phyloP scores from a whole-genome alignment of 2,113 vertebrate species.

The Ursus arctos region DNA sequence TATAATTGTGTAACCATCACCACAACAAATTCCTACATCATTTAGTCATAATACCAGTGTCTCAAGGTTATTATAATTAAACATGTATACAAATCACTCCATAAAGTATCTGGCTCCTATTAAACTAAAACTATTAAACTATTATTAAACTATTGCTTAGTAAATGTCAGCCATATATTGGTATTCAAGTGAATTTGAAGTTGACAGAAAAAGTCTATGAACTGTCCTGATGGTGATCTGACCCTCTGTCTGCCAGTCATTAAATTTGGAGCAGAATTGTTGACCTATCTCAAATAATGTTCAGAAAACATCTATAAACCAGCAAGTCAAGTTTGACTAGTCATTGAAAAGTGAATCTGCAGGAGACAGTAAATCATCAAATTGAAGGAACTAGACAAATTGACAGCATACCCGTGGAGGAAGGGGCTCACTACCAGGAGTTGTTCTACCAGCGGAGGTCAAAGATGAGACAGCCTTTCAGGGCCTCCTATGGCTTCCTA shows the following conservation, averaged over 20 bases:
- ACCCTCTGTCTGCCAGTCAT: not conserved
- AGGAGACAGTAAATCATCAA: not conserved
- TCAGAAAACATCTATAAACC: conserved; percentile 21
- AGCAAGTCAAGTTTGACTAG: not conserved
- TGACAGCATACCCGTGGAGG: not conserved
- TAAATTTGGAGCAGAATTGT: not conserved
- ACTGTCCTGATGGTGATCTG: not conserved
- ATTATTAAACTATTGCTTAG: not conserved
- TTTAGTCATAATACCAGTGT: not conserved
- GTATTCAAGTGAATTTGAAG: conserved; percentile 18
- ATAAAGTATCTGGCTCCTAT: not conserved
- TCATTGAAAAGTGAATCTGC: not conserved
- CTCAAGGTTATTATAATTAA: conserved; percentile 23
- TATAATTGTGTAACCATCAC: not conserved
- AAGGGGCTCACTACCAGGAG: not conserved
- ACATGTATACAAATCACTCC: not conserved
- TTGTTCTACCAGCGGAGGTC: not conserved
- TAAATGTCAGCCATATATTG: not conserved
- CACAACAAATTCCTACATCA: not conserved
- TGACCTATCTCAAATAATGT: not conserved
- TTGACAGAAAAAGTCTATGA: not conserved
- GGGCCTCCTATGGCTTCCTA: not conserved
- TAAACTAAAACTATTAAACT: not conserved
- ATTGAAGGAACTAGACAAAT: not conserved
- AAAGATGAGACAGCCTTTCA: not conserved